A percentile compares a stretch with the other conserved stretches of the same genome.
phyloP scores from a whole-genome alignment of 2,113 vertebrate genomes.

The Fulica atra region DNA sequence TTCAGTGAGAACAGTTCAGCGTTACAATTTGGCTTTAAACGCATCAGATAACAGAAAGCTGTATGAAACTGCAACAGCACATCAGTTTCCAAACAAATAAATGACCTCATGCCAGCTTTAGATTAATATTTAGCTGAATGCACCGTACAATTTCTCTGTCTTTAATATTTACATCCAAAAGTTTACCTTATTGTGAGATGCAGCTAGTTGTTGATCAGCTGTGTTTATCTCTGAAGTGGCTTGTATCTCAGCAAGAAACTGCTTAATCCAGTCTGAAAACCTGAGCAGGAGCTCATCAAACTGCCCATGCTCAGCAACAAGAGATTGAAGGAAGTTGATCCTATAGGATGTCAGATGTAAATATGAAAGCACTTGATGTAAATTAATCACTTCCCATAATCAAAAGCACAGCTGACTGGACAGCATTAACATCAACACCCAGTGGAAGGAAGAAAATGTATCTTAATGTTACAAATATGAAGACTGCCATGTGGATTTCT shows the following conservation, averaged over 20 bases:
- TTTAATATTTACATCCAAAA: conserved; percentile 2
- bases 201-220: conserved; percentile 76
- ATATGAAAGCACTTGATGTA: neutral
- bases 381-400: neutral
- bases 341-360: conserved; percentile 67
- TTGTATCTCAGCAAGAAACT: conserved; percentile 84
- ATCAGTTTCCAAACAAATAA: neutral
- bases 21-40: neutral
- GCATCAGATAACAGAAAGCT: neutral
- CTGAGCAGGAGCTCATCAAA: conserved; percentile 85
- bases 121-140: neutral
- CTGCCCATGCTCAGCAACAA: conserved; percentile 79
- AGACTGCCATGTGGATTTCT: neutral
- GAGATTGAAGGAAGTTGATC: conserved; percentile 78
- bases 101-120: neutral
- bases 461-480: neutral
- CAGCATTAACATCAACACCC: neutral
- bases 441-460: neutral
- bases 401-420: neutral
- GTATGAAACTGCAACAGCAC: neutral
- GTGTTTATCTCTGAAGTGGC: conserved; percentile 83
- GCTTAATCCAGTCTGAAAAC: conserved; percentile 88
- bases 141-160: neutral
- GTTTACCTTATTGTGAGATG: conserved; percentile 85
- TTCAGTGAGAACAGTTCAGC: neutral